Evolutionary conservation across 2,888 invertebrate species (phyloP).

Genomic region (Eretmocerus hayati): DNA sequence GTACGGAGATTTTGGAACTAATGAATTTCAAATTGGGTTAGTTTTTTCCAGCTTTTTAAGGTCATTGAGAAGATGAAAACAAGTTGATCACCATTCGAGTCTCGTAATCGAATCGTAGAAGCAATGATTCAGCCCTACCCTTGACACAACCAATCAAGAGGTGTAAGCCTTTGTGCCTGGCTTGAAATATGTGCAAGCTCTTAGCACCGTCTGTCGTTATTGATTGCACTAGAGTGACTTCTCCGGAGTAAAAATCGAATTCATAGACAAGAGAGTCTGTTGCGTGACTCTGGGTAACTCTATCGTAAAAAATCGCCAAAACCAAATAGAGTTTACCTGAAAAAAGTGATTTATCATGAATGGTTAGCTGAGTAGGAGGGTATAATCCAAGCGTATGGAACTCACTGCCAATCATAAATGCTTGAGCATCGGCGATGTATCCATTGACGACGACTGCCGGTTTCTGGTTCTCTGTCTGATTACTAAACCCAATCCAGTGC

Average conservation of each 20-base stretch:
- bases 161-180: constrained; percentile 20
- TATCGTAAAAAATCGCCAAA: constrained; percentile 34
- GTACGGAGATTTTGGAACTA: constrained; percentile 29
- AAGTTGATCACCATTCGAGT: constrained; percentile 23
- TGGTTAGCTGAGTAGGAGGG: background rate
- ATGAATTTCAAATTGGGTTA: background rate
- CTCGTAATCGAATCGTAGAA: constrained; percentile 27
- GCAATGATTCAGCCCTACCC: constrained; percentile 26
- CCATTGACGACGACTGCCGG: constrained; percentile 22
- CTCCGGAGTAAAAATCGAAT: constrained; percentile 24
- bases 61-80: background rate
- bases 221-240: constrained; percentile 23
- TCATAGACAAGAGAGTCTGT: constrained; percentile 31
- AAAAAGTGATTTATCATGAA: background rate
- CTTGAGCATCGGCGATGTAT: constrained; percentile 29
- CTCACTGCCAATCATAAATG: constrained; percentile 22
- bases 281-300: constrained; percentile 22
- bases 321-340: constrained; percentile 31
- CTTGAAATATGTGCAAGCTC: constrained; percentile 29
- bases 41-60: background rate
- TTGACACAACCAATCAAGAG: constrained; percentile 30
- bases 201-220: constrained; percentile 32
- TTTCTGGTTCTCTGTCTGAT: background rate
- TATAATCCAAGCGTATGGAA: background rate
- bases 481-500: constrained; percentile 25